Percentiles rank a stretch among this genome's conserved stretches.
Evolutionary conservation across 2,888 invertebrate species (phyloP).

Genomic region (Sinohyriopsis cumingii): DNA sequence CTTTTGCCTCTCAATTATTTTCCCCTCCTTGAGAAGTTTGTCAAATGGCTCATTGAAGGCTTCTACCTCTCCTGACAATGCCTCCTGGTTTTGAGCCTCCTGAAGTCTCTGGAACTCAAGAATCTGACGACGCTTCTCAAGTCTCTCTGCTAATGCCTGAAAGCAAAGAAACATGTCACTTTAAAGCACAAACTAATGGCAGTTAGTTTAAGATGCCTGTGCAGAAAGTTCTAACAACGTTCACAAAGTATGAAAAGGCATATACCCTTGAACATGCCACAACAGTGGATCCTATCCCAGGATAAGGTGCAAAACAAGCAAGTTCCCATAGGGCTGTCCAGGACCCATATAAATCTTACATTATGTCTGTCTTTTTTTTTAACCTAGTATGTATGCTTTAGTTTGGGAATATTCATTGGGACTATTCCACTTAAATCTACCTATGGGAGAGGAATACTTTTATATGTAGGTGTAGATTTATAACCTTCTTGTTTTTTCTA

Average conservation of each 20-base stretch:
- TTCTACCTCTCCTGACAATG: conserved; percentile 38
- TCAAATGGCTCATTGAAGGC: conserved; percentile 43
- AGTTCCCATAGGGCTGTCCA: too few relatives aligned
- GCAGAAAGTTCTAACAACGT: not conserved
- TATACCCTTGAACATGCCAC: too few relatives aligned
- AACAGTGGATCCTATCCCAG: too few relatives aligned
- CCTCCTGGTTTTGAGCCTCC: conserved; percentile 44
- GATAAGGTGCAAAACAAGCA: too few relatives aligned
- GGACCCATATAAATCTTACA: too few relatives aligned
- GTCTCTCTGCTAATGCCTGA: conserved; percentile 62
- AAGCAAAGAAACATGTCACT: not conserved
- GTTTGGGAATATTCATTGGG: not conserved
- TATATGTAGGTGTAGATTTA: too few relatives aligned
- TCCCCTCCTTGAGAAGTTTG: conserved; percentile 50
- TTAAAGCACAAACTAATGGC: not conserved
- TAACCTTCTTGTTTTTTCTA: too few relatives aligned
- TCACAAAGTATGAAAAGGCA: not conserved
- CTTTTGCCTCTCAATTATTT: conserved; percentile 55
- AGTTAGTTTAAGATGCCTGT: not conserved
- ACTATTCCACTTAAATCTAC: too few relatives aligned
- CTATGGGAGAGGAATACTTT: too few relatives aligned
- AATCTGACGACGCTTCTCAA: conserved; percentile 60
- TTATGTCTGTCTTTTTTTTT: not conserved
- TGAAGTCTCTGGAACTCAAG: conserved; percentile 56
- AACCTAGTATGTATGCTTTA: not conserved